phyloP scores from a whole-genome alignment of 2,113 vertebrate genomes.

The Calcarius ornatus region DNA sequence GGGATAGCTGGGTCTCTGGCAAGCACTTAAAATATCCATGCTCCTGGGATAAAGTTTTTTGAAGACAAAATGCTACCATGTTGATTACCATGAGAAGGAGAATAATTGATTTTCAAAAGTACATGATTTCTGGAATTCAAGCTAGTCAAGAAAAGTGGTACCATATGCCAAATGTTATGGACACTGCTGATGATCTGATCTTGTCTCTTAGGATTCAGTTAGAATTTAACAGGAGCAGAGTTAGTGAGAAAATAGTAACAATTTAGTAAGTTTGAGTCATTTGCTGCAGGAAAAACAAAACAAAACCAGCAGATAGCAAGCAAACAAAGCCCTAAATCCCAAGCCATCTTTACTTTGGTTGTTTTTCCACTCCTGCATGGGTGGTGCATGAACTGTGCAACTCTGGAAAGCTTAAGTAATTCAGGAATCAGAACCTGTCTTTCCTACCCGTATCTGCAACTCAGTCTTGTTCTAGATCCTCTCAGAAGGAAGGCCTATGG shows the following conservation, averaged over 20 bases:
- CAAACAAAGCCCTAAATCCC: not conserved
- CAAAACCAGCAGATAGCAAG: not conserved
- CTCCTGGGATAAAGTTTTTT: not conserved
- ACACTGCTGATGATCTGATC: not conserved
- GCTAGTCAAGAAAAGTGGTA: not conserved
- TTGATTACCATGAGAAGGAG: not conserved
- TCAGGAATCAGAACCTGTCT: not conserved
- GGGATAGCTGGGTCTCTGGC: not conserved
- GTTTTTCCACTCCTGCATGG: not conserved
- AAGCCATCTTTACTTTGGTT: not conserved
- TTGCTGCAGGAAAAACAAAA: not conserved
- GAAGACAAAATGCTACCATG: not conserved
- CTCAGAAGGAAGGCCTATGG: not conserved
- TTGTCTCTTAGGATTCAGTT: not conserved
- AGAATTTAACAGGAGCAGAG: not conserved
- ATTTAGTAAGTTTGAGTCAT: not conserved
- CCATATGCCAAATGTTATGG: not conserved
- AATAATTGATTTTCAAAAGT: not conserved
- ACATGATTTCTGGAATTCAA: not conserved
- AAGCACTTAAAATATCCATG: not conserved
- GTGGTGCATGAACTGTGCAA: fast-evolving
- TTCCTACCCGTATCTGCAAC: not conserved
- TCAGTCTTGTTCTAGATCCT: not conserved
- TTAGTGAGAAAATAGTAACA: not conserved
- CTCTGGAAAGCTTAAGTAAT: not conserved